Conservation (phyloP, 1,140 invertebrate species). For the Aphidius gifuensis region DNA sequence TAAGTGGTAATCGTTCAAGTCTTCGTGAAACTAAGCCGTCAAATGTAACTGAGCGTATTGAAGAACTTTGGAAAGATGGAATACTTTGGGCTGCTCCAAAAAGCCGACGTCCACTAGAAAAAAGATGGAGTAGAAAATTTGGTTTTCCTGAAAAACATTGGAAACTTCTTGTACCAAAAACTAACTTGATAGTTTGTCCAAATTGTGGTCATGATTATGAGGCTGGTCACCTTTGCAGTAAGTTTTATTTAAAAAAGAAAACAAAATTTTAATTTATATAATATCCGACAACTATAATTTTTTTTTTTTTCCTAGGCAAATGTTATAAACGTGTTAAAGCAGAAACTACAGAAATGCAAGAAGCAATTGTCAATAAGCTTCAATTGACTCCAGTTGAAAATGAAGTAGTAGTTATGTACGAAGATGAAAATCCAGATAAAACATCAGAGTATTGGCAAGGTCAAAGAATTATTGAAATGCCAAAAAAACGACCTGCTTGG, state of each 20-base stretch:
- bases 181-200: conserved; percentile 70
- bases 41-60: conserved; percentile 48
- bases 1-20: conserved; percentile 34
- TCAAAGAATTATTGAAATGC: conserved; percentile 71
- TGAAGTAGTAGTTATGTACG: conserved; percentile 80
- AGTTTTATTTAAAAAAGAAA: conserved; percentile 36
- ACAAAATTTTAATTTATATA: conserved; percentile 24
- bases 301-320: conserved; percentile 51
- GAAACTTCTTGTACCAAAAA: conserved; percentile 70
- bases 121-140: conserved; percentile 68
- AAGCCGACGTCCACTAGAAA: conserved; percentile 70
- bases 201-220: conserved; percentile 81
- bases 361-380: conserved; percentile 67
- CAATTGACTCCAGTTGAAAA: conserved; percentile 68
- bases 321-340: conserved; percentile 78
- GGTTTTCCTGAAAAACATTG: conserved; percentile 62
- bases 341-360: conserved; percentile 77
- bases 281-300: not conserved
- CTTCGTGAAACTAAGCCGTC: conserved; percentile 25
- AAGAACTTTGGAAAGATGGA: conserved; percentile 68
- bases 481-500: conserved; percentile 72
- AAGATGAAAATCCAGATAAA: conserved; percentile 67
- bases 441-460: conserved; percentile 56
- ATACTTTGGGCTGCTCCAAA: conserved; percentile 81
- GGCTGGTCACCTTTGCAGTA: conserved; percentile 74